phyloP scores from a whole-genome alignment of 2,113 vertebrate species.

The Tachysurus vachellii region DNA sequence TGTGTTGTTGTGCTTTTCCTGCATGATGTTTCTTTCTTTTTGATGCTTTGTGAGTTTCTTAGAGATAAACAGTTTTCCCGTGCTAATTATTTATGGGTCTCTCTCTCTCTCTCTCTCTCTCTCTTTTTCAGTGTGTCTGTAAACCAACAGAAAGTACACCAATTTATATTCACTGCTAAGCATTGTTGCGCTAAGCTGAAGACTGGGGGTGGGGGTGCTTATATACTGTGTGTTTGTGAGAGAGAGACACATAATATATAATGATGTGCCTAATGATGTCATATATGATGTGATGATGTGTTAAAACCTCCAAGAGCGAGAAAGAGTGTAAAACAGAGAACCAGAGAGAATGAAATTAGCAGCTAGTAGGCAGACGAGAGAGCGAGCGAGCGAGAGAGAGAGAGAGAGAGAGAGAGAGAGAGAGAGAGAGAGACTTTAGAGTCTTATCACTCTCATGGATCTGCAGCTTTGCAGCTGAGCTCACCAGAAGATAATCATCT shows the following conservation, averaged over 20 bases:
- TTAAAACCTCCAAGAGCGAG: constrained; percentile 15
- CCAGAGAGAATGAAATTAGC: constrained; percentile 31
- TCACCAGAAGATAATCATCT: constrained; percentile 40
- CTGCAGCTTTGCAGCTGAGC: constrained; percentile 57
- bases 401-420: constrained; percentile 21
- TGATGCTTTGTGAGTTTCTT: not conserved
- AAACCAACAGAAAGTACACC: not conserved
- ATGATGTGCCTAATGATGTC: constrained; percentile 2
- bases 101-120: not conserved
- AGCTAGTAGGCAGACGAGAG: constrained; percentile 10
- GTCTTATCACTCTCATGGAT: constrained; percentile 55
- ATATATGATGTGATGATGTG: constrained; percentile 11
- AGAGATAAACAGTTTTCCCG: not conserved
- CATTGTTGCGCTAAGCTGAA: constrained; percentile 16
- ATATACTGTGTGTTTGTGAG: not conserved
- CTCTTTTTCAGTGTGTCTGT: not conserved
- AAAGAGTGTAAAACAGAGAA: constrained; percentile 29
- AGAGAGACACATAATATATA: not conserved
- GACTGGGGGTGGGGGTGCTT: not conserved
- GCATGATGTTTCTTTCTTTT: constrained; percentile 1
- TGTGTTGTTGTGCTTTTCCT: no score
- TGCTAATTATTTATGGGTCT: not conserved
- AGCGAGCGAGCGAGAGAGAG: constrained; percentile 8
- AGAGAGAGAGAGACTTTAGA: constrained; percentile 19
- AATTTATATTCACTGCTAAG: constrained; percentile 8